These are phyloP conservation scores for Cavia aperea DNA, from an alignment of 2,113 vertebrate genomes.

Conservation along the genomic window DNA sequence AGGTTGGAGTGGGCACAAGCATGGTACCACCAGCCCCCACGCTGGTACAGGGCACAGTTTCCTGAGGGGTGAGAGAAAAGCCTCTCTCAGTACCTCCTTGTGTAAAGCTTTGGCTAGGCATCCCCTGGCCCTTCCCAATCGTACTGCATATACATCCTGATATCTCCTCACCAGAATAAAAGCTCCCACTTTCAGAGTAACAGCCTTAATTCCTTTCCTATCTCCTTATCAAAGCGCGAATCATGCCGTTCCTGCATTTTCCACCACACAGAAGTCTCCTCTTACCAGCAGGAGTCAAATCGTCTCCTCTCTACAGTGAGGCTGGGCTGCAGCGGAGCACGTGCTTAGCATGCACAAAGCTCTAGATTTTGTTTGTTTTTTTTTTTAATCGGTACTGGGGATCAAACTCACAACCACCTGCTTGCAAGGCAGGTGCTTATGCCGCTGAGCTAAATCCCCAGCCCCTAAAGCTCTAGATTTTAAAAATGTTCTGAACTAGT, in stretches of 20 bases:
- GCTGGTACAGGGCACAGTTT: conserved; percentile 91
- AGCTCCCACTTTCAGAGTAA: conserved; percentile 30
- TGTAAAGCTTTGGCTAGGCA: conserved; percentile 2
- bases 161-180: conserved; percentile 33
- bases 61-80: conserved; percentile 73
- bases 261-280: neutral
- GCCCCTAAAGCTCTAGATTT: neutral
- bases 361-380: neutral
- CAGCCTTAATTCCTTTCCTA: conserved; percentile 27
- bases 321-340: neutral
- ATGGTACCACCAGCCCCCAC: conserved; percentile 94
- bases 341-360: neutral
- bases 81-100: neutral
- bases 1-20: conserved; percentile 92
- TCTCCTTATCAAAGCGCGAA: conserved; percentile 28
- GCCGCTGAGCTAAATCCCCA: too few species aligned
- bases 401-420: too few species aligned
- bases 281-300: neutral
- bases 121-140: neutral
- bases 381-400: too few species aligned
- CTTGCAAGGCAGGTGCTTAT: too few species aligned
- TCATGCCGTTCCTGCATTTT: neutral
- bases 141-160: neutral
- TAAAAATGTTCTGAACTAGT: neutral
- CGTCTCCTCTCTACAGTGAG: conserved; percentile 4